Evolutionary conservation across 2,797 vertebrate species (phyloP).

Genomic region (Acestrorhynchus altus): DNA sequence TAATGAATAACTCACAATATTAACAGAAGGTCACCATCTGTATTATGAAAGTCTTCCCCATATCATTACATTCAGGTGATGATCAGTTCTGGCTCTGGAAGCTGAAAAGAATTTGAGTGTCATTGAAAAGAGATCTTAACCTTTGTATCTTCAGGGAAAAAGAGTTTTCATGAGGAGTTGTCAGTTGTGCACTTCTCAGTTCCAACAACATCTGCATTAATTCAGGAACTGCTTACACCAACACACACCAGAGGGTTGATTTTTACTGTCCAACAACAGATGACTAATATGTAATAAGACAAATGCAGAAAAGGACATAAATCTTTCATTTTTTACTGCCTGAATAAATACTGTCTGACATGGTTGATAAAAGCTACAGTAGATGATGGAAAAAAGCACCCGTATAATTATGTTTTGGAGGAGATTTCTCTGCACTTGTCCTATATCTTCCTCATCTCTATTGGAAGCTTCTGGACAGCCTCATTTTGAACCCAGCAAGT

Average conservation of each 20-base stretch:
- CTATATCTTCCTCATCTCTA: not conserved
- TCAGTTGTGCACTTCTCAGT: not conserved
- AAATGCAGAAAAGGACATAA: not conserved
- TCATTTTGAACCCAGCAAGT: constrained; percentile 39
- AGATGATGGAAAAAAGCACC: not conserved
- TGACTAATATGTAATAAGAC: constrained; percentile 25
- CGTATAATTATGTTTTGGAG: constrained; percentile 25
- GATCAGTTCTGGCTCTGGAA: constrained; percentile 25
- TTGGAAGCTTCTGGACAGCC: constrained; percentile 39
- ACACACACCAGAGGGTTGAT: not conserved
- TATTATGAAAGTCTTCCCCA: not conserved
- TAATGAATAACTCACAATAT: not conserved
- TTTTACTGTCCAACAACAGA: constrained; percentile 10
- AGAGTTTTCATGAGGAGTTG: not conserved
- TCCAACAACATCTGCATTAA: constrained; percentile 1
- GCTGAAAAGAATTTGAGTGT: constrained; percentile 10
- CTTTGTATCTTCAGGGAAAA: constrained; percentile 10
- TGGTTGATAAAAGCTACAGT: not conserved
- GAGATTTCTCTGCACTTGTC: constrained; percentile 25
- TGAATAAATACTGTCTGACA: constrained; percentile 27
- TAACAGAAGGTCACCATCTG: not conserved
- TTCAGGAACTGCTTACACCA: not conserved
- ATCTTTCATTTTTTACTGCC: constrained; percentile 1
- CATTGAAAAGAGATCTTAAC: constrained; percentile 12
- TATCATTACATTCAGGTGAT: constrained; percentile 33